Percentiles rank a stretch among this genome's conserved stretches.
These are phyloP conservation scores for Paralvinella palmiformis DNA, from an alignment of 1,140 invertebrate species.

Conservation along the genomic window DNA sequence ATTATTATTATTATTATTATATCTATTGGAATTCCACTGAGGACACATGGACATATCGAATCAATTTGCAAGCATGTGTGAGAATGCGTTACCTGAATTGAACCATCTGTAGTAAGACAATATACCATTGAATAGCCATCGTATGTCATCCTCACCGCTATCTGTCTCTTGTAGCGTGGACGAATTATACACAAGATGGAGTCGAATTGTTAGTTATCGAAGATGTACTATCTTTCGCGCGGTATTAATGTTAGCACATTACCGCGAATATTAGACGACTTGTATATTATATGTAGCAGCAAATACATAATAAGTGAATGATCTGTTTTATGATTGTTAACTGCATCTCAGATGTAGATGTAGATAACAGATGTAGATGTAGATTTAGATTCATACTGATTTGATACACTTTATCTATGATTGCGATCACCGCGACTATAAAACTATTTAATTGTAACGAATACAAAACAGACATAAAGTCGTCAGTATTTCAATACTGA, in stretches of 20 bases:
- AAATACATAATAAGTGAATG: background rate
- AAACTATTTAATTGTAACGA: background rate
- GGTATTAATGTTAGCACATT: background rate
- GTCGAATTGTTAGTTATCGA: background rate
- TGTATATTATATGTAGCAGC: background rate
- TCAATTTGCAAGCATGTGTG: too few relatives aligned
- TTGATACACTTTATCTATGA: background rate
- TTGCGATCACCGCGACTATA: background rate
- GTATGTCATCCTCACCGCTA: background rate
- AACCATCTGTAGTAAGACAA: background rate
- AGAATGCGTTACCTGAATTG: too few relatives aligned
- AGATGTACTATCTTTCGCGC: background rate
- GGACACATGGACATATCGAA: too few relatives aligned
- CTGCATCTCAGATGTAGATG: background rate
- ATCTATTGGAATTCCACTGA: too few relatives aligned
- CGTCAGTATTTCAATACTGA: background rate
- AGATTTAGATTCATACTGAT: background rate
- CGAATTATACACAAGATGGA: background rate
- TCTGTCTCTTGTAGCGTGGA: constrained; percentile 6
- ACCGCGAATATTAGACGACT: background rate
- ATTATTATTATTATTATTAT: too few relatives aligned
- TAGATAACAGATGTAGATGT: background rate
- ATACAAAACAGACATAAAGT: too few relatives aligned
- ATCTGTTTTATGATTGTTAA: background rate
- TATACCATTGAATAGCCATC: background rate